Base-by-base conservation (phyloP, 1,140 invertebrate genomes). In the Philotrypesis tridentata region DNA sequence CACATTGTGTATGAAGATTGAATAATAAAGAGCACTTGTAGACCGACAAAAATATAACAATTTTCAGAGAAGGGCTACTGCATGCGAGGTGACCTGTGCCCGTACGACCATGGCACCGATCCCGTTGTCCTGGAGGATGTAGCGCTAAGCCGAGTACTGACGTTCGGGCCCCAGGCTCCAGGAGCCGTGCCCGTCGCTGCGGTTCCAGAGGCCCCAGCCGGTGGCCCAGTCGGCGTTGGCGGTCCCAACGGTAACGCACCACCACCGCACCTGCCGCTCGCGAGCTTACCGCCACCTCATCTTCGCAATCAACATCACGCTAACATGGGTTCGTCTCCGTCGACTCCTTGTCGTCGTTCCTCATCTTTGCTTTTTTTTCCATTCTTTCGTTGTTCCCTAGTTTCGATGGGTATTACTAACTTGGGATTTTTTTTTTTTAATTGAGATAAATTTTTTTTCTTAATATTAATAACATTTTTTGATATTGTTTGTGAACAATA, bases 91-190 rank as follows among this genome's bases (percentile, higher is more conserved):
- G 98, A 99, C 91, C 93, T 97, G 68, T 99, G 98, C 91, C 97
- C 96, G 23, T 99, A 95, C 93, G 98, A 99, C 92, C 98, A 99
- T 92, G 98, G 98, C 21, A 94, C 94, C 5, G 98, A 99, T 92
- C 98, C 98, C 2, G 96, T 99, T 0, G 96, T 99, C 4, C 92
- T 99, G 21, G 97, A 99, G 88, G 97, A 98, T 90, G 94, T 96
- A 8, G 91, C 94, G 27, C 84, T 94, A 2, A 93, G 92, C 81
- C 88, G 92, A 6, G 93, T 94, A 37, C 87, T 95, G 55, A 92
- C 92, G 5, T 94, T 93, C 83, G 92, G 92, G 33, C 93, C 93
- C 7, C 90, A 92, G 80, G 86, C 90, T 29, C 89, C 91, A n/a
- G 89, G 89, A 23, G 89, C 90, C 25, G 89, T 89, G 37, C 90